A percentile compares a stretch with the other conserved stretches of the same genome.
Conservation (phyloP, 2,113 vertebrate genomes). For the Heteronetta atricapilla region DNA sequence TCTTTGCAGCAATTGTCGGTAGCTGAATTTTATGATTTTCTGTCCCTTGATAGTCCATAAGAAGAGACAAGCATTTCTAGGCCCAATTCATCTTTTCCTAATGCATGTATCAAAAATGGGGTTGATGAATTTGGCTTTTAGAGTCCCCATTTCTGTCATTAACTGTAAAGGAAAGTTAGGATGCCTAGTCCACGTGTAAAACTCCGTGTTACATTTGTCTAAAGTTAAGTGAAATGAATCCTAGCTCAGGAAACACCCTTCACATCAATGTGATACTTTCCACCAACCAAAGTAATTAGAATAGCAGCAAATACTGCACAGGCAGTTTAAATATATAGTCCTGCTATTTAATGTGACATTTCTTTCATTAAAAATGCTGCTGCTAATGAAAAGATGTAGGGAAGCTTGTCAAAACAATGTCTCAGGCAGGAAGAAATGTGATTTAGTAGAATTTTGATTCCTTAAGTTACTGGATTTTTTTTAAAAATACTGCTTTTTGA, state of each 20-base stretch:
- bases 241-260: neutral
- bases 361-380: neutral
- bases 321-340: neutral
- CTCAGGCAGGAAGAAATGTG: neutral
- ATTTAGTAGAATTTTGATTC: neutral
- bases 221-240: neutral
- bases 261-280: neutral
- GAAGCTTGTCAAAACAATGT: neutral
- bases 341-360: neutral
- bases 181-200: neutral
- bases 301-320: neutral
- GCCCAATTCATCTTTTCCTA: neutral
- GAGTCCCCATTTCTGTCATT: neutral
- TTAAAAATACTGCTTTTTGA: neutral
- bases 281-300: neutral
- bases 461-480: neutral
- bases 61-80: neutral
- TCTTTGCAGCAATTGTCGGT: neutral
- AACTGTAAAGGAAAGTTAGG: neutral
- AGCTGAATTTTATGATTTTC: neutral
- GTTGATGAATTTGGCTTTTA: neutral
- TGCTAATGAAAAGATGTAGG: neutral
- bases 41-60: neutral
- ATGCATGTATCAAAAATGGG: neutral
- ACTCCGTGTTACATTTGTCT: neutral